Conservation (phyloP, 2,797 vertebrate species). For the Uromys caudimaculatus region DNA sequence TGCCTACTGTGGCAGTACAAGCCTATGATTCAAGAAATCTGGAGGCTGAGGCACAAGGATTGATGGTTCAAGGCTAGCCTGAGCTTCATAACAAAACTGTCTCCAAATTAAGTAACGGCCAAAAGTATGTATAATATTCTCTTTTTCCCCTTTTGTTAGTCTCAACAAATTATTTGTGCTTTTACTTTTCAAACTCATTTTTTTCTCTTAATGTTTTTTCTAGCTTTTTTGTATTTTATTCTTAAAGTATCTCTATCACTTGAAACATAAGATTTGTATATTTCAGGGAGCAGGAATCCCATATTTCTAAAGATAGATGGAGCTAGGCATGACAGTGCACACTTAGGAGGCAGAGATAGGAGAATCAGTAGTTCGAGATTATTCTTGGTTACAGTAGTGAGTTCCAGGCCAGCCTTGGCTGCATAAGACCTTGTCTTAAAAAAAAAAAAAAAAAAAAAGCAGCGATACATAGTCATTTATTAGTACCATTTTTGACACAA, state of each 20-base stretch:
- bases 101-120: neutral
- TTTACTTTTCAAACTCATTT: neutral
- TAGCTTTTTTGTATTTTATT: conserved; percentile 44
- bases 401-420: neutral
- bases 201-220: conserved; percentile 6
- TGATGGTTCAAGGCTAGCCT: neutral
- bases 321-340: neutral
- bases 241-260: conserved; percentile 20
- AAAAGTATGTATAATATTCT: neutral
- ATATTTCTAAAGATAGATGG: neutral
- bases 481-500: neutral
- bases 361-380: neutral
- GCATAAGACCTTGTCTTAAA: neutral
- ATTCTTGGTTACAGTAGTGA: neutral
- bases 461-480: neutral
- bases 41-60: neutral
- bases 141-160: neutral
- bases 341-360: neutral
- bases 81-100: neutral
- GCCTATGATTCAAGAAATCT: neutral
- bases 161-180: conserved; percentile 14
- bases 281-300: neutral
- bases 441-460: neutral
- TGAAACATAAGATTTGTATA: conserved; percentile 15
- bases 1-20: neutral